Percentiles rank a stretch among this genome's conserved stretches.
Evolutionary conservation across 2,797 vertebrate genomes (phyloP).

Genomic region (Sebastes steindachneri): DNA sequence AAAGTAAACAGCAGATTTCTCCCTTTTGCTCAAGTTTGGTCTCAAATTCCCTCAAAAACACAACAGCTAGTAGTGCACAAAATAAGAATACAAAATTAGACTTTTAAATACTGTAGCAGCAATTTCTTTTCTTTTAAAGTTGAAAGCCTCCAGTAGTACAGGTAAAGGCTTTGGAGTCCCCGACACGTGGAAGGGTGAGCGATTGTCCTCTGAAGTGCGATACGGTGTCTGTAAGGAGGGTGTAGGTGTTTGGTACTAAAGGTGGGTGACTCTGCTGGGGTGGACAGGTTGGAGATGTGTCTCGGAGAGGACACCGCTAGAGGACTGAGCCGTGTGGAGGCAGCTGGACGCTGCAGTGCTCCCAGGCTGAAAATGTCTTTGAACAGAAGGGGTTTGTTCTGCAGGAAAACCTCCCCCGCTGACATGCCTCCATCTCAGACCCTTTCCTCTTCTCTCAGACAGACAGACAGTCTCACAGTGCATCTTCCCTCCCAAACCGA

Average conservation of each 20-base stretch:
- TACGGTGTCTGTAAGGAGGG: slow-evolving; percentile 60
- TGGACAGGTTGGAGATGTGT: slow-evolving; percentile 57
- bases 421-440: slow-evolving; percentile 18
- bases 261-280: slow-evolving; percentile 38
- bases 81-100: slow-evolving; percentile 88
- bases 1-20: slow-evolving; percentile 83
- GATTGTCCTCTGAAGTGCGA: slow-evolving; percentile 80
- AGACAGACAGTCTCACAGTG: slow-evolving; percentile 46
- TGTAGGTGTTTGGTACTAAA: slow-evolving; percentile 64
- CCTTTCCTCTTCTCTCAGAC: neutral
- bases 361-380: slow-evolving; percentile 51
- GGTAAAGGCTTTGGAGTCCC: slow-evolving; percentile 75
- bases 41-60: slow-evolving; percentile 81
- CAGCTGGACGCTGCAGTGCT: slow-evolving; percentile 66
- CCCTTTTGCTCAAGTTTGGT: slow-evolving; percentile 85
- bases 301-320: slow-evolving; percentile 39
- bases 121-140: slow-evolving; percentile 80
- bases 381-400: slow-evolving; percentile 32
- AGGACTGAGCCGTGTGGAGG: slow-evolving; percentile 38
- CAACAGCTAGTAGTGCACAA: slow-evolving; percentile 87
- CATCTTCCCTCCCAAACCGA: slow-evolving; percentile 32
- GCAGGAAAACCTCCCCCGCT: slow-evolving; percentile 30
- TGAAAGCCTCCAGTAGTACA: slow-evolving; percentile 79
- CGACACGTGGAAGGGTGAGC: slow-evolving; percentile 59
- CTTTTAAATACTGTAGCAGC: slow-evolving; percentile 90